Percentiles rank a stretch among this genome's conserved stretches.
phyloP scores from a whole-genome alignment of 1,140 invertebrate genomes.

The Solenopsis invicta region DNA sequence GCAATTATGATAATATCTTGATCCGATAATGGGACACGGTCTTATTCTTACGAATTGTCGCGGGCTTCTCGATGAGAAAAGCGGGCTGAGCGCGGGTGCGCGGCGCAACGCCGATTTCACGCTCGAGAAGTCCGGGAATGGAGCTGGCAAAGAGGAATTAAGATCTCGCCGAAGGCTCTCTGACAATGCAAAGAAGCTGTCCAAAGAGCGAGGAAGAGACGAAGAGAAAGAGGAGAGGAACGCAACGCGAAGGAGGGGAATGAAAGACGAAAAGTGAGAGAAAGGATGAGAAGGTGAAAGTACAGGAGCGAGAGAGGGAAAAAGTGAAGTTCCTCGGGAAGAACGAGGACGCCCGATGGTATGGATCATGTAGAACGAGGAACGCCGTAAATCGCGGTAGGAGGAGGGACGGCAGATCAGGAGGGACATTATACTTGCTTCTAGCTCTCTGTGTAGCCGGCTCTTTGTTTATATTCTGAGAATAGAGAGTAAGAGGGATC shows the following conservation, averaged over 20 bases:
- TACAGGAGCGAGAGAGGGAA: not conserved
- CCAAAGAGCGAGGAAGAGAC: slow-evolving; percentile 19
- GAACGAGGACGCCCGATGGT: slow-evolving; percentile 54
- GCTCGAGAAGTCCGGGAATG: slow-evolving; percentile 75
- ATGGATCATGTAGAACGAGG: slow-evolving; percentile 49
- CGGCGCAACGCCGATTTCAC: slow-evolving; percentile 70
- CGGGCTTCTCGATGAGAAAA: slow-evolving; percentile 60
- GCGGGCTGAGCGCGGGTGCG: slow-evolving; percentile 41
- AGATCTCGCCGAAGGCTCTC: slow-evolving; percentile 73
- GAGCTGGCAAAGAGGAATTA: slow-evolving; percentile 76
- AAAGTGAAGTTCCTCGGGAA: slow-evolving; percentile 27
- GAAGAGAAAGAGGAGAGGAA: slow-evolving; percentile 27
- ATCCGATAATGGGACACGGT: slow-evolving; percentile 77
- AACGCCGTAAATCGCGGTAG: slow-evolving; percentile 52
- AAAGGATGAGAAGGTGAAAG: slow-evolving; percentile 29
- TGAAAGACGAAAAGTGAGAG: not conserved
- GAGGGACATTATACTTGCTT: slow-evolving; percentile 74
- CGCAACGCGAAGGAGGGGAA: not conserved
- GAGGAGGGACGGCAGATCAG: slow-evolving; percentile 54
- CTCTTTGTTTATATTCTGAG: slow-evolving; percentile 76
- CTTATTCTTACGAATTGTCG: slow-evolving; percentile 77
- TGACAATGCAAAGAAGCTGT: slow-evolving; percentile 73
- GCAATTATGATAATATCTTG: slow-evolving; percentile 79
- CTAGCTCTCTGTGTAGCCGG: slow-evolving; percentile 59
- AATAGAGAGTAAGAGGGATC: slow-evolving; percentile 53